Base-by-base conservation (phyloP, 2,113 vertebrate genomes). In the Ia io region DNA sequence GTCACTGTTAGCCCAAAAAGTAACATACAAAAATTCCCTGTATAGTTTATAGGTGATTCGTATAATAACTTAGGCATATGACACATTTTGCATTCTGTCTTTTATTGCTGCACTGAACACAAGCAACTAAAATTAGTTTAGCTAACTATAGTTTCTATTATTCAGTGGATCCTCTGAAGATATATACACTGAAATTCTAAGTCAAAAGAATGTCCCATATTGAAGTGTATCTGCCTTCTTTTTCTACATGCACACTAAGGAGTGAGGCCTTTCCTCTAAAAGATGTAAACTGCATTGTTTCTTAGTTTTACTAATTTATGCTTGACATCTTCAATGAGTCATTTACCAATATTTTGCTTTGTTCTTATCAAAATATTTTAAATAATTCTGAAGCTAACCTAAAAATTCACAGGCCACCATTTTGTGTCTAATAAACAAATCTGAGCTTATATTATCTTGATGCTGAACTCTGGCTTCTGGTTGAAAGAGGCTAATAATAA, bases 291-390 rank as follows among this genome's bases (percentile, higher is more conserved):
- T 63, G 30, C 59, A 73, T 9, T 83, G 14, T 63, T 92, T 96
- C 53, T 92, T 91, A 85, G 78, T 86, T 88, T 76, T 88, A 94
- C 13, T 93, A 91, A 88, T 1, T 56, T 79, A 76, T 22, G 8
- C 67, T 47, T 85, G 44, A 84, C 7, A 71, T 91, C 40, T 47
- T 76, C 61, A 74, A 10, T 65, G 42, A 95, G 84, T 69, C 32
- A 84, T 16, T 80, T 84, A 89, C 13, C 63, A 79, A 56, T 82
- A 49, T 49, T 74, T 82, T 95, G 51, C 32, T 69, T 42, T 82
- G 35, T 67, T 85, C n/a, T 93, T 91, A 76, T 51, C 40, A 91
- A 71, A 56, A 71, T 14, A 82, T 51, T 90, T 84, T 84, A 94
- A 73, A 63, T 82, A 84, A 90, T 84, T 93, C 35, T 79, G 65